Base-by-base conservation (phyloP, 1,140 invertebrate genomes). In the Tetraneura akinire region DNA sequence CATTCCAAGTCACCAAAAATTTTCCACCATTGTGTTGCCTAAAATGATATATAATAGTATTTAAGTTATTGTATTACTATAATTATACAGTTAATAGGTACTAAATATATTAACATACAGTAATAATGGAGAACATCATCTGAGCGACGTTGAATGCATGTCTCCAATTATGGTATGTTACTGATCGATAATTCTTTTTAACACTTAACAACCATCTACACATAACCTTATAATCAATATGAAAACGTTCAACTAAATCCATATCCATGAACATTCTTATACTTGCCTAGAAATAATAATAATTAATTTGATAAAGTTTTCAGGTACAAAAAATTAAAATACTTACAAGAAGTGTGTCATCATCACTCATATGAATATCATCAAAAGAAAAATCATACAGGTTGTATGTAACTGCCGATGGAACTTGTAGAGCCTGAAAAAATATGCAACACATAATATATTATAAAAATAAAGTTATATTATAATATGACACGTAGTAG, bases 151-250 rank as follows among this genome's bases (percentile, higher is more conserved):
- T 97, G 86, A 98, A 97, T 49, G 95, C 96, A 86, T 97, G 95
- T 84, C 96, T 89, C 96, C 96, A 98, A 86, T 98, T 98, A 86
- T 98, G 96, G 85, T 98, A 98, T 13, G 93, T 96, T 18, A 98
- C 96, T 84, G 96, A 95, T 70, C 96, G 89, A 87, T 98, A 98
- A 86, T 98, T 98, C 86, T 98, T 98, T 88, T 97, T 97, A 9
- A 98, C 96, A 83, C 94, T 96, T 64, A 96, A 88, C 37, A 97
- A 87, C 96, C 96, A 98, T 81, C 94, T 89, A 85, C 94, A 95
- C 1, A 96, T 87, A 18, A 95, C 93, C 82, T 92, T 90, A 85
- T 96, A 96, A 83, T 96, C 93, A 82, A 96, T 96, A 84, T 95
- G 93, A 86, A 96, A 96, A 80, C 93, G 87, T 85, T 95, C 93